phyloP scores from a whole-genome alignment of 2,888 invertebrate genomes.

The Scaptomyza flava region DNA sequence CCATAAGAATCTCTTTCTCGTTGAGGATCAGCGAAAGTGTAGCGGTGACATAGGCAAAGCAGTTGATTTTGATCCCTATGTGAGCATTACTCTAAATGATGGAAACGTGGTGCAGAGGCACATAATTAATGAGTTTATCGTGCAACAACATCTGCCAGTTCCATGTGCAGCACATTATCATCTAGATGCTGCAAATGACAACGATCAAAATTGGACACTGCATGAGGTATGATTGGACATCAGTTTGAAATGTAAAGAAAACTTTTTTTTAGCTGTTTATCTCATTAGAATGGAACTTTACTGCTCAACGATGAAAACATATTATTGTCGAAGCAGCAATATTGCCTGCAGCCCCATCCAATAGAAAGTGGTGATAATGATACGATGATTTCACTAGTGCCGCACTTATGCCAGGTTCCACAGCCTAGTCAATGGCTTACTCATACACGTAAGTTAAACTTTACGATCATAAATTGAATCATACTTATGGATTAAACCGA shows the following conservation, averaged over 20 bases:
- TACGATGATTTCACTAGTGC: slow-evolving; percentile 7
- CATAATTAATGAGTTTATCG: slow-evolving; percentile 33
- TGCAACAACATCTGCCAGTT: slow-evolving; percentile 41
- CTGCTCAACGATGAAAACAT: neutral
- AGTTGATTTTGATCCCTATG: slow-evolving; percentile 14
- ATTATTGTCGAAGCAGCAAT: slow-evolving; percentile 26
- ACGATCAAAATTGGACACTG: slow-evolving; percentile 35
- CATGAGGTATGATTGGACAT: slow-evolving; percentile 31
- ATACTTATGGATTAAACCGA: neutral
- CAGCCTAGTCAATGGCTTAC: neutral
- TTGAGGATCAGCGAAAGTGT: slow-evolving; percentile 16
- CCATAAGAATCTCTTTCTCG: slow-evolving; percentile 17
- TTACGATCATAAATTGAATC: no score
- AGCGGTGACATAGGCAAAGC: neutral
- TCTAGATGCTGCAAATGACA: slow-evolving; percentile 2
- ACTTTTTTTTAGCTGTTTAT: neutral
- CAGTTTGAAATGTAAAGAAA: rapidly evolving
- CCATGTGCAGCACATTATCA: slow-evolving; percentile 41
- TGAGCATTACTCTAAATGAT: slow-evolving; percentile 29
- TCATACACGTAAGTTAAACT: slow-evolving; percentile 15
- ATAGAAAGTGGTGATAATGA: neutral
- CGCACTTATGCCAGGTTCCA: slow-evolving; percentile 19
- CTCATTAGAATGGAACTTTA: slow-evolving; percentile 35
- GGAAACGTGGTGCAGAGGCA: slow-evolving; percentile 9
- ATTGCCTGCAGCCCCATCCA: slow-evolving; percentile 46